Percentiles rank a stretch among this genome's conserved stretches.
phyloP scores from a whole-genome alignment of 2,797 vertebrate species.

The Rhincodon typus region DNA sequence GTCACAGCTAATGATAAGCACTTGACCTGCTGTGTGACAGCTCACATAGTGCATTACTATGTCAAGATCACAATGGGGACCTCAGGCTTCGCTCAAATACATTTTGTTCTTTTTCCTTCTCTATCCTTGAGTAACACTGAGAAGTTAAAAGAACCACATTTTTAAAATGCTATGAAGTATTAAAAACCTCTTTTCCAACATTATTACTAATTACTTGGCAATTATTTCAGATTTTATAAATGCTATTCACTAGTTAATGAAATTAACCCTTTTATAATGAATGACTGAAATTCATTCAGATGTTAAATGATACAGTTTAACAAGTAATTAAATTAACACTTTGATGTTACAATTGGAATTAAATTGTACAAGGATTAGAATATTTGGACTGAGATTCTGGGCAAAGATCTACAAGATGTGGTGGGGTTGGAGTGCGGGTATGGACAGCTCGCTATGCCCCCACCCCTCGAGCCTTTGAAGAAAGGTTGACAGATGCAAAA shows the following conservation, averaged over 20 bases:
- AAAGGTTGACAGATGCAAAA: no score
- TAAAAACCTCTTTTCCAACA: neutral
- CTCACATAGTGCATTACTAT: neutral
- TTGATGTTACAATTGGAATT: neutral
- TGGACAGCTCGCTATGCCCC: no score
- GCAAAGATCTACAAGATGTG: no score
- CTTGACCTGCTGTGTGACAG: neutral
- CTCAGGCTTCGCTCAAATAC: neutral
- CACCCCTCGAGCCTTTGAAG: no score
- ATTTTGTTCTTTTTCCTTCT: neutral
- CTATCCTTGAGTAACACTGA: neutral
- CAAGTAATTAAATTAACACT: neutral
- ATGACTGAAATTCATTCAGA: neutral
- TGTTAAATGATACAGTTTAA: neutral
- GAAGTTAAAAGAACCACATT: neutral
- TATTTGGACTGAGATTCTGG: neutral
- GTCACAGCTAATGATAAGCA: no score
- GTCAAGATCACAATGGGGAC: neutral
- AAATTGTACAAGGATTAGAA: neutral
- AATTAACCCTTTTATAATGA: neutral
- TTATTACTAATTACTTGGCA: neutral
- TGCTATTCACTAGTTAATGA: neutral
- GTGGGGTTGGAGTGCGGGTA: no score
- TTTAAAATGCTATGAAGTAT: neutral
- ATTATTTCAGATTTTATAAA: conserved; percentile 14